Base-by-base conservation (phyloP, 2,113 vertebrate species). In the Pungitius pungitius region DNA sequence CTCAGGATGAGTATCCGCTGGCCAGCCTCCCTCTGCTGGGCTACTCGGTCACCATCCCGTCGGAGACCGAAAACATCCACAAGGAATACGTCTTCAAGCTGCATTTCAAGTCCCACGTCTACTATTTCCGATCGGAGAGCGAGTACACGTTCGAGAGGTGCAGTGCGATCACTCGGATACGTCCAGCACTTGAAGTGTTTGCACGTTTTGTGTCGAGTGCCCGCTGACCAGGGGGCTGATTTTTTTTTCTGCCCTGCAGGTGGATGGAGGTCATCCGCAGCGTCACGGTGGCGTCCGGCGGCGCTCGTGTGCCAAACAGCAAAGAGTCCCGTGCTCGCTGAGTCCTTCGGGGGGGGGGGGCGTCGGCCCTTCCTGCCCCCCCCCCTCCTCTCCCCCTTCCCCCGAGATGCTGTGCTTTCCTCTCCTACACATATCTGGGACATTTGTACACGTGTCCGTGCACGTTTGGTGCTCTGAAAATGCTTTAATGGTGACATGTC, bases 261-360 rank as follows among this genome's bases (percentile, higher is more conserved):
- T 99, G 98, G 98, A 99, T 99, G 97, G 96, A 98, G 87, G 98
- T 99, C 66, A 99, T 99, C 91, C 95, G 96, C 88, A 99, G 98
- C 77, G 97, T 97, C 78, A 99, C 98, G 70, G 93, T 93, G 83
- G 95, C 96, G 1, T 92, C 94, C 88, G 93, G 95, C 15, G 94
- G 92, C 18, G 79, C 93, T 42, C 94, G 90, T 37, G 75, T 93
- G 64, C 90, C 93, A 62, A 97, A 95, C 89, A 95, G 94, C 65
- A 98, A 95, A 85, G 96, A 99, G 80, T 87, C 94, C 37, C 95
- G 94, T 0, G 58, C 89, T 87, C 97, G 96, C 51, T 98, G 95
- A 99, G 0, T 40, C 75, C 45, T 30, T 62, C 43, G 37, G 83
- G 78, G 65, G 72, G 62, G n/a, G 69, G 85, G 65, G 72, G 62